These are phyloP conservation scores for Drosophila mulleri DNA, from an alignment of 2,888 invertebrate species.

Conservation along the genomic window DNA sequence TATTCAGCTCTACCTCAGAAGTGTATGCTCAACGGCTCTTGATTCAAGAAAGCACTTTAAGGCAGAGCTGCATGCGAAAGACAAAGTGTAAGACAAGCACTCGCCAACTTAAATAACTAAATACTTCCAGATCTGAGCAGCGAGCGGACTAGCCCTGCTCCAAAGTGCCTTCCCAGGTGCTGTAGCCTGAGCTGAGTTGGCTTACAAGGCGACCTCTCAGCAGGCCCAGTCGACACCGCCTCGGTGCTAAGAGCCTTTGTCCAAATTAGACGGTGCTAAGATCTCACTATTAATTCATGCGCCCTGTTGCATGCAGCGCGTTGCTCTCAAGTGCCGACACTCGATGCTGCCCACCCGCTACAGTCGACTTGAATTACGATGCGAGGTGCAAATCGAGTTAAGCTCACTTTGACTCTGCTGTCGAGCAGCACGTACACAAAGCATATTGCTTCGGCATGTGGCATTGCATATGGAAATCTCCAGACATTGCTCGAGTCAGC, in stretches of 20 bases:
- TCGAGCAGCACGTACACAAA: background rate
- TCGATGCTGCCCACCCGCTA: background rate
- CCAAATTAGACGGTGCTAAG: constrained; percentile 10
- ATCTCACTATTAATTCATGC: constrained; percentile 11
- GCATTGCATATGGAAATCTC: background rate
- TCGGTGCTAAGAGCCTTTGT: background rate
- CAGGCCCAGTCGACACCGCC: background rate
- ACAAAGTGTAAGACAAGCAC: no score
- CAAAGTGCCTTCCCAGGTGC: no score
- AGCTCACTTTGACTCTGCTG: constrained; percentile 1
- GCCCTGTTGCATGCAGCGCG: constrained; percentile 34
- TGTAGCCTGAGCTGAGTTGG: no score
- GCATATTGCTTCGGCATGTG: background rate
- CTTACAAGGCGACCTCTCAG: no score
- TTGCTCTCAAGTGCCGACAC: constrained; percentile 7
- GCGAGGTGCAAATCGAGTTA: constrained; percentile 19
- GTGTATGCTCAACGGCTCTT: no score
- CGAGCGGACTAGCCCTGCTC: no score
- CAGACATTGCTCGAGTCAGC: background rate
- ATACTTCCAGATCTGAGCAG: no score
- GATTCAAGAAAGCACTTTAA: no score
- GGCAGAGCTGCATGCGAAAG: no score
- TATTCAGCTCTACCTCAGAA: no score
- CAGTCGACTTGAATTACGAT: constrained; percentile 7
- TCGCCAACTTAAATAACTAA: no score